A percentile compares a stretch with the other conserved stretches of the same genome.
Evolutionary conservation across 1,140 invertebrate species (phyloP).

Genomic region (Drosophila pseudoobscura): DNA sequence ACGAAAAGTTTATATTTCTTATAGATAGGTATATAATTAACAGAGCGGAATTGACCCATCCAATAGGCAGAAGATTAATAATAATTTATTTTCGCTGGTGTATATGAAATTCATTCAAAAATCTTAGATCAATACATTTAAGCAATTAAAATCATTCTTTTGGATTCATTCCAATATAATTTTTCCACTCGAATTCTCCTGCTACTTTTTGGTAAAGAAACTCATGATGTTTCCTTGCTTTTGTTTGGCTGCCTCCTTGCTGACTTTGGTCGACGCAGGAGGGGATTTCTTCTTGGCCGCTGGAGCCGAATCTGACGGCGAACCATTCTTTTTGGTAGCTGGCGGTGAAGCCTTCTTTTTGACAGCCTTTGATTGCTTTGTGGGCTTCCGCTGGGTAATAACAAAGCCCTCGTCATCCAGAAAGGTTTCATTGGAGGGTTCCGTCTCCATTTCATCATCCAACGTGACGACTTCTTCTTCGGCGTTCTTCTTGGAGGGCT

Average conservation of each 20-base stretch:
- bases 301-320: conserved; percentile 12
- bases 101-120: too few relatives aligned
- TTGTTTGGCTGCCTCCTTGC: conserved; percentile 52
- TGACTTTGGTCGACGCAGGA: conserved; percentile 39
- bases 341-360: conserved; percentile 49
- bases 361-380: conserved; percentile 30
- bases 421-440: conserved; percentile 67
- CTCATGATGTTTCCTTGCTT: conserved; percentile 76
- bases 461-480: conserved; percentile 19
- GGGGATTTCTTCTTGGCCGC: conserved; percentile 60
- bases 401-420: conserved; percentile 80
- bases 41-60: too few relatives aligned
- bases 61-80: too few relatives aligned
- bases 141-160: conserved; percentile 6
- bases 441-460: conserved; percentile 44
- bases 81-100: too few relatives aligned
- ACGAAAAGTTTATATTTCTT: too few relatives aligned
- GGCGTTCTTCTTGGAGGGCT: conserved; percentile 59
- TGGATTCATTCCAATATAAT: background rate
- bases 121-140: background rate
- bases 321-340: conserved; percentile 21
- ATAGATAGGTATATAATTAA: too few relatives aligned
- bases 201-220: conserved; percentile 74
- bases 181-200: background rate
- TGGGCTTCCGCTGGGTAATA: conserved; percentile 64